Evolutionary conservation across 64 coral and sea anemone species (phyloP).

Genomic region (Stichodactyla helianthus): DNA sequence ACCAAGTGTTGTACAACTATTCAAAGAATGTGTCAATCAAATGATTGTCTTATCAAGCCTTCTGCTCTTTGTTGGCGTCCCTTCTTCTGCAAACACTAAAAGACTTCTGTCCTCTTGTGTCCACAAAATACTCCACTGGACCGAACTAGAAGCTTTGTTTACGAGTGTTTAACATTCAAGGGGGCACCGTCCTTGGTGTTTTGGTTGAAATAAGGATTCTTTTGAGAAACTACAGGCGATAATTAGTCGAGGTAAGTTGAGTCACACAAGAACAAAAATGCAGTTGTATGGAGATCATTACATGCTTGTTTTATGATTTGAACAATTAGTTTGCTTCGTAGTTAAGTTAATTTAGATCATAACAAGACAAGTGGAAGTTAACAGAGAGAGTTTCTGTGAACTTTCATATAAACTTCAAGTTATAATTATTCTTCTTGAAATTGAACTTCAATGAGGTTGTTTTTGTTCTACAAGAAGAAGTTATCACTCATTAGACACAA

Average conservation of each 20-base stretch:
- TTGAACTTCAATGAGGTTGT: neutral
- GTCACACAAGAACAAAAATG: neutral
- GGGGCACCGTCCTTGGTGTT: conserved; percentile 14
- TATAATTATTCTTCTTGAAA: neutral
- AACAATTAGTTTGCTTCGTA: neutral
- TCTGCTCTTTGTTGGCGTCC: conserved; percentile 10
- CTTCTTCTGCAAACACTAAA: neutral
- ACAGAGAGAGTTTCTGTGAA: conserved; percentile 2
- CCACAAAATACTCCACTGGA: conserved; percentile 22
- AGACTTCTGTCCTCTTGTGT: conserved; percentile 21
- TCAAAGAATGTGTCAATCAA: conserved; percentile 66
- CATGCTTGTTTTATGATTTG: conserved; percentile 1
- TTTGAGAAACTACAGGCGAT: neutral
- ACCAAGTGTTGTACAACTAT: conserved; percentile 40
- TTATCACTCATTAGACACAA: neutral
- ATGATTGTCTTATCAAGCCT: neutral
- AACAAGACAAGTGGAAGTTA: neutral
- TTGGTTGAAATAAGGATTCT: neutral
- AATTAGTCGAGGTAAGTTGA: conserved; percentile 7
- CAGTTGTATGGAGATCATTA: neutral
- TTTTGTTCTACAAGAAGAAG: neutral
- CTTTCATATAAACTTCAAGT: neutral
- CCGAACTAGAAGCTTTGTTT: neutral
- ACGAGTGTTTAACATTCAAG: neutral
- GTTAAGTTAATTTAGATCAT: neutral